A percentile compares a stretch with the other conserved stretches of the same genome.
Conservation (phyloP, 2,113 vertebrate species). For the Heteronetta atricapilla region DNA sequence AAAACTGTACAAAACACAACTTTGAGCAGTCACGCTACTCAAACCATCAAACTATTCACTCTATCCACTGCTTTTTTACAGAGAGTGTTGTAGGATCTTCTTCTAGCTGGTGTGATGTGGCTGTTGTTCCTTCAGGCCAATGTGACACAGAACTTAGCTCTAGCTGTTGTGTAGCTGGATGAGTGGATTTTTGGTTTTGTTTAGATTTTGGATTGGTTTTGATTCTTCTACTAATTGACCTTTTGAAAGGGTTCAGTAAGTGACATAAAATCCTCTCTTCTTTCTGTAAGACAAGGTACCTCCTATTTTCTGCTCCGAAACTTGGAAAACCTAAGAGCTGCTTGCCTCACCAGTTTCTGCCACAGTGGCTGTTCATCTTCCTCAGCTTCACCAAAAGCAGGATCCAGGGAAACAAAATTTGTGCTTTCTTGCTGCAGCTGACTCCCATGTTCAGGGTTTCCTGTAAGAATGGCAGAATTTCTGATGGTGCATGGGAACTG, state of each 20-base stretch:
- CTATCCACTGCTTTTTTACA: background rate
- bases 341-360: background rate
- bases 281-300: background rate
- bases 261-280: background rate
- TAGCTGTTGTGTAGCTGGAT: background rate
- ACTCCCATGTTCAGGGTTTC: background rate
- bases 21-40: background rate
- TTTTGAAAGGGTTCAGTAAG: background rate
- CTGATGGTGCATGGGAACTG: background rate
- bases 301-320: background rate
- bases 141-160: background rate
- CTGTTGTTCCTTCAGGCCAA: background rate
- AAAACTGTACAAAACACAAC: background rate
- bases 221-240: background rate
- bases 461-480: background rate
- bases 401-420: background rate
- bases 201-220: background rate
- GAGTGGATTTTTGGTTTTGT: background rate
- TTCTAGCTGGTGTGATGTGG: background rate
- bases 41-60: background rate
- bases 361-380: background rate
- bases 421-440: background rate
- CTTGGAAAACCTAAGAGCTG: rapidly evolving
- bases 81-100: background rate
- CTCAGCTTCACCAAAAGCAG: background rate